phyloP scores from a whole-genome alignment of 2,888 invertebrate species.

The Punctoribates punctum region DNA sequence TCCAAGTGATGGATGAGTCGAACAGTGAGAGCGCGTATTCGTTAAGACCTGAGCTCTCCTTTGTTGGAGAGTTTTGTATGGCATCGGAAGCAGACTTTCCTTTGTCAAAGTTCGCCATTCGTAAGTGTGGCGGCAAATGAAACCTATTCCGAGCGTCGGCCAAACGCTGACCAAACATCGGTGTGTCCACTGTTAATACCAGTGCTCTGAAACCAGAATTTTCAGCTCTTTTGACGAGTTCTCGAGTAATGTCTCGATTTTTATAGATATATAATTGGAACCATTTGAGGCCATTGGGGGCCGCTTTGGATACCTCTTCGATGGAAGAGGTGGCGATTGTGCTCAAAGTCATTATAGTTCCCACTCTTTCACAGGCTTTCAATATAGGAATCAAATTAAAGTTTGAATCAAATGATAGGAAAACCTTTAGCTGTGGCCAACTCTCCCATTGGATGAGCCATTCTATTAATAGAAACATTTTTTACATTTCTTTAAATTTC shows the following conservation, averaged over 20 bases:
- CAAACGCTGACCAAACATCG: slow-evolving; percentile 74
- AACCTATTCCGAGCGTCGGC: slow-evolving; percentile 81
- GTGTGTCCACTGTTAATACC: slow-evolving; percentile 83
- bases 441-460: slow-evolving; percentile 87
- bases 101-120: slow-evolving; percentile 54
- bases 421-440: slow-evolving; percentile 65
- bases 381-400: not conserved
- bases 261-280: slow-evolving; percentile 87
- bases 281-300: slow-evolving; percentile 75
- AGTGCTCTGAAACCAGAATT: slow-evolving; percentile 78
- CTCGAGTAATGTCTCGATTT: slow-evolving; percentile 63
- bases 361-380: slow-evolving; percentile 69
- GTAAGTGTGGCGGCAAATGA: slow-evolving; percentile 71
- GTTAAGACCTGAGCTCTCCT: slow-evolving; percentile 33
- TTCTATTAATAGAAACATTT: slow-evolving; percentile 50
- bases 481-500: not conserved
- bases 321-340: slow-evolving; percentile 81
- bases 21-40: slow-evolving; percentile 58
- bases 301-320: slow-evolving; percentile 76
- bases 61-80: slow-evolving; percentile 14
- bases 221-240: slow-evolving; percentile 73
- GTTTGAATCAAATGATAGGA: not conserved
- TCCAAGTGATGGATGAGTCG: slow-evolving; percentile 77
- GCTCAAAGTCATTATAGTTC: slow-evolving; percentile 74
- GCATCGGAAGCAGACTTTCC: slow-evolving; percentile 8